Percentiles rank a stretch among this genome's conserved stretches.
phyloP scores from a whole-genome alignment of 2,888 invertebrate genomes.

The Spatulosminthurus flaviceps region DNA sequence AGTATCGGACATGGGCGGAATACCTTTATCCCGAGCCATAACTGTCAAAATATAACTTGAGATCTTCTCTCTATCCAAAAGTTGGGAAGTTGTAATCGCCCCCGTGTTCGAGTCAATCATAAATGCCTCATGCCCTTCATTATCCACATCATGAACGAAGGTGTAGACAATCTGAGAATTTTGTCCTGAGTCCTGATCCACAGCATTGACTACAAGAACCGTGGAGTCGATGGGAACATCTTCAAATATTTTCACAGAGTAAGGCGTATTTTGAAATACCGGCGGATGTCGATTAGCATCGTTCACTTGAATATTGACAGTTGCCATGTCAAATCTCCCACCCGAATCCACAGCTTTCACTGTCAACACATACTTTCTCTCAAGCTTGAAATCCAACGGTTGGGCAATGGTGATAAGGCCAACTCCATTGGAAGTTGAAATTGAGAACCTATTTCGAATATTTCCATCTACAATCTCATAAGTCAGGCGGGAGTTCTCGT shows the following conservation, averaged over 20 bases:
- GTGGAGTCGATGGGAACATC: slow-evolving; percentile 92
- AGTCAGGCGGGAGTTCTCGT: slow-evolving; percentile 80
- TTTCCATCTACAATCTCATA: slow-evolving; percentile 88
- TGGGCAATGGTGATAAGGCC: slow-evolving; percentile 80
- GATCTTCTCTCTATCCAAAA: slow-evolving; percentile 84
- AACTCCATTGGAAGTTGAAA: slow-evolving; percentile 85
- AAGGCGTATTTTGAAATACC: slow-evolving; percentile 91
- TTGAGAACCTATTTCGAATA: slow-evolving; percentile 84
- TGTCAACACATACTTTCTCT: slow-evolving; percentile 85
- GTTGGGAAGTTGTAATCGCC: slow-evolving; percentile 85
- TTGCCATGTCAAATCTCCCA: slow-evolving; percentile 85
- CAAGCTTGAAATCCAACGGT: slow-evolving; percentile 90
- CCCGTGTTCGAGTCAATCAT: slow-evolving; percentile 92
- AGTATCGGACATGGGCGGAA: slow-evolving; percentile 88
- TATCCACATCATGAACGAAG: slow-evolving; percentile 66
- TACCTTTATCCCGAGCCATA: slow-evolving; percentile 91
- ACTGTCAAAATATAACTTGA: slow-evolving; percentile 86
- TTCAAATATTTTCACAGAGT: slow-evolving; percentile 88
- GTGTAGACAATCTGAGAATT: slow-evolving; percentile 77
- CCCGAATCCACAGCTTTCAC: slow-evolving; percentile 88
- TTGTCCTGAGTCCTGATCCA: slow-evolving; percentile 92
- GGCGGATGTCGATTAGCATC: slow-evolving; percentile 96
- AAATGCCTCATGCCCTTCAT: slow-evolving; percentile 70
- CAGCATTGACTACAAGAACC: slow-evolving; percentile 89
- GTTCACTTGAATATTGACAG: slow-evolving; percentile 90